phyloP scores from a whole-genome alignment of 2,888 invertebrate species.

The Melieria omissa region DNA sequence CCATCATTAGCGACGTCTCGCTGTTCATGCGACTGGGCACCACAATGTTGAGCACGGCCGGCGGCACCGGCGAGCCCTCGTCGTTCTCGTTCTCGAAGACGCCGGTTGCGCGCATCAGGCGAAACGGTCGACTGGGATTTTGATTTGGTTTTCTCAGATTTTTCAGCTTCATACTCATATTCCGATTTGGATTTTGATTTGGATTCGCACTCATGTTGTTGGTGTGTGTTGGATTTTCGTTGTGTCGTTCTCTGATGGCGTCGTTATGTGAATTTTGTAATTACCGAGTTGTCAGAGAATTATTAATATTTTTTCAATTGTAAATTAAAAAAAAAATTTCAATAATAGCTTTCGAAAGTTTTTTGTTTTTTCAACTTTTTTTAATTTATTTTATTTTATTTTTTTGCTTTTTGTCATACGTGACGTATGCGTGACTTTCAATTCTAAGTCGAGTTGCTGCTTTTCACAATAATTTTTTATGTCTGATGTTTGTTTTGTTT shows the following conservation, averaged over 20 bases:
- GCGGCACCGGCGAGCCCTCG: background rate
- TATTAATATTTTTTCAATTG: background rate
- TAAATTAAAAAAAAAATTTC: background rate
- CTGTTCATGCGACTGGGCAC: conserved; percentile 24
- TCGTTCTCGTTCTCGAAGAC: background rate
- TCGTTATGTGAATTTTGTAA: background rate
- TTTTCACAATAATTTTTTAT: background rate
- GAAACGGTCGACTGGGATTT: conserved; percentile 14
- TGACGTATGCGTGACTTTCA: conserved; percentile 24
- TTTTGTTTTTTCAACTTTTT: conserved; percentile 1
- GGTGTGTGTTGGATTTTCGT: background rate
- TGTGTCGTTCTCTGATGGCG: background rate
- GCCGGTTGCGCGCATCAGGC: conserved; percentile 7
- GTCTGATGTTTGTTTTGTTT: background rate
- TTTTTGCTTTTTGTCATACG: conserved; percentile 10
- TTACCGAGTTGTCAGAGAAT: background rate
- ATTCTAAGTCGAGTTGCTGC: conserved; percentile 10
- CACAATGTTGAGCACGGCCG: conserved; percentile 18
- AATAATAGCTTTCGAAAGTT: background rate
- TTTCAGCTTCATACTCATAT: conserved; percentile 9
- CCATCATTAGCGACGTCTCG: conserved; percentile 14
- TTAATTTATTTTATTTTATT: background rate
- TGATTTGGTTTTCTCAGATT: background rate
- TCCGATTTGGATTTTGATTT: conserved; percentile 5
- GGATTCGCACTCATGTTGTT: conserved; percentile 17